Evolutionary conservation across 2,113 vertebrate genomes (phyloP).

Genomic region (Sprattus sprattus): DNA sequence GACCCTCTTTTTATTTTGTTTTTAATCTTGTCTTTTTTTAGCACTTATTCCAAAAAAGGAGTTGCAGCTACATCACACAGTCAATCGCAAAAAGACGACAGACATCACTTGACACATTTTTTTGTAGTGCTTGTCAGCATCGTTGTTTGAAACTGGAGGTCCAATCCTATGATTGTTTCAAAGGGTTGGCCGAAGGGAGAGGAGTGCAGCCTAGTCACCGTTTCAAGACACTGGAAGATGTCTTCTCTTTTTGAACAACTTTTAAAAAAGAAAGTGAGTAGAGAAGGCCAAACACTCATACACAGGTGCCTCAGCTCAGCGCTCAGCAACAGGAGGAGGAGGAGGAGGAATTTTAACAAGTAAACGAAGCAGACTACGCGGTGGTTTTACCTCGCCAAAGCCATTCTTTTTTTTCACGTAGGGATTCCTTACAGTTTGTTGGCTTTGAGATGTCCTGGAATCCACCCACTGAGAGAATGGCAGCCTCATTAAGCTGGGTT

Average conservation of each 20-base stretch:
- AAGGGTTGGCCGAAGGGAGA: slow-evolving; percentile 11
- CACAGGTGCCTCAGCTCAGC: background rate
- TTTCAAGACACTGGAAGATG: slow-evolving; percentile 48
- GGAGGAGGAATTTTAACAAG: slow-evolving; percentile 17
- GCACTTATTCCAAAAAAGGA: slow-evolving; percentile 66
- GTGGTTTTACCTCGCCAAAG: slow-evolving; percentile 23
- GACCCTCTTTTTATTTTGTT: slow-evolving; percentile 47
- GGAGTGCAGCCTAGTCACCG: slow-evolving; percentile 12
- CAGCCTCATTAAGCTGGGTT: slow-evolving; percentile 54
- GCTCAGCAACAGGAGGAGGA: background rate
- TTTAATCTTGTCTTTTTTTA: slow-evolving; percentile 43
- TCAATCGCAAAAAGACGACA: slow-evolving; percentile 31
- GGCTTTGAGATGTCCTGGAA: slow-evolving; percentile 31
- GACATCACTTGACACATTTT: slow-evolving; percentile 37
- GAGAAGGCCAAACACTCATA: background rate
- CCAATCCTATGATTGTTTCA: slow-evolving; percentile 60
- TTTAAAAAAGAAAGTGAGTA: background rate
- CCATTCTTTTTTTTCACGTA: background rate
- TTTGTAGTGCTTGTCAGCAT: slow-evolving; percentile 57
- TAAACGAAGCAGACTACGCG: slow-evolving; percentile 34
- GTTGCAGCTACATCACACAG: slow-evolving; percentile 49
- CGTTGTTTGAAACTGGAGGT: slow-evolving; percentile 59
- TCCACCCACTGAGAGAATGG: slow-evolving; percentile 49
- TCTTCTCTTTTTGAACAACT: background rate
- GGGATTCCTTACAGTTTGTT: slow-evolving; percentile 35